Evolutionary conservation across 2,888 invertebrate genomes (phyloP), one percentile per base, ranked within the genome.

Genomic region (Eilema caniola): DNA sequence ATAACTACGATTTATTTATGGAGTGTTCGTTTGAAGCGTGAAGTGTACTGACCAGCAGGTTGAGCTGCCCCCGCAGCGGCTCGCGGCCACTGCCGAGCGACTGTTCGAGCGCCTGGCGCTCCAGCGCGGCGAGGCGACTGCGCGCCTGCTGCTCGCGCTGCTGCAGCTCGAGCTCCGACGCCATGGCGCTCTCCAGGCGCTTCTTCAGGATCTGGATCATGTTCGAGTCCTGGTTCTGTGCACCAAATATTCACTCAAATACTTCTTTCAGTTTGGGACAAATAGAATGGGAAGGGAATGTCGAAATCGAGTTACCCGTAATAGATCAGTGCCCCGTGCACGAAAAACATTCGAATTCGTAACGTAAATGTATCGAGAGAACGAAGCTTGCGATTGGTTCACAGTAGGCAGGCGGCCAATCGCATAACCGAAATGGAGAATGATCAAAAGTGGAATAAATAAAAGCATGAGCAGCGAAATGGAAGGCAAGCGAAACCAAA

Each of bases 201-300:
- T 96, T 95, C 78, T 97, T 95, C 81, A 97, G 93, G 69, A 97
- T 96, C 83, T 96, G 95, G 76, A 97, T 96, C 87, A 97, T 96
- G 80, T 96, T 95, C 0, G 96, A 96, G 88, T 97, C 97, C 87
- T 97, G 97, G 33, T 96, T 95, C 92, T 97, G 96, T 1, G 53
- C 41, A 33, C 23, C 16, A 20, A 5, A 31, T 31, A 23, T 8
- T n/a, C 3, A 8, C 25, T 16, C 8, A 14, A 28, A 2, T 28
- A 59, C 59, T 2, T 59, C 12, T n/a, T n/a, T n/a, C 1, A 33
- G 28, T 28, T 28, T n/a, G n/a, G n/a, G n/a, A n/a, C n/a, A n/a
- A n/a, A n/a, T n/a, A n/a, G n/a, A n/a, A n/a, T n/a, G n/a, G 1
- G 8, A 33, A 33, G 8, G 31, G 3, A 8, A 8, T 33, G 8